A percentile compares a stretch with the other conserved stretches of the same genome.
Conservation (phyloP, 2,888 invertebrate genomes). For the Alloplasta piceator region DNA sequence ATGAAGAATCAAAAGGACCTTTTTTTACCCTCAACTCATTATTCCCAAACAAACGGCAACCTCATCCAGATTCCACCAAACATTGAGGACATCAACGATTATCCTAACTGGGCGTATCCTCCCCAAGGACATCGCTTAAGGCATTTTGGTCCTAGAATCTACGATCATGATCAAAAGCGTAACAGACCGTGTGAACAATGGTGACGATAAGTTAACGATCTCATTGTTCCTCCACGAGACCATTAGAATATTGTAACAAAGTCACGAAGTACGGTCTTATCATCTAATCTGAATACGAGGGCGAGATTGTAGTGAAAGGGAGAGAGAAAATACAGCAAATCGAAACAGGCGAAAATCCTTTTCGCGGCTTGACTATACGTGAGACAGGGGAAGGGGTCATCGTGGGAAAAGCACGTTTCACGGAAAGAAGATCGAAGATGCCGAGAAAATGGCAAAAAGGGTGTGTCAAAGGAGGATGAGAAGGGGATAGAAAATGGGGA, state of each 20-base stretch:
- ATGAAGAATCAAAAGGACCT: conserved; percentile 4
- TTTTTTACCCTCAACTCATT: not conserved
- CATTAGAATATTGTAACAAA: conserved; percentile 36
- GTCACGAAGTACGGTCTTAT: conserved; percentile 36
- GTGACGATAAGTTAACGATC: conserved; percentile 35
- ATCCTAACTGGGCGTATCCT: no score
- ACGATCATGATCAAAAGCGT: not conserved
- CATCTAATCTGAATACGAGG: conserved; percentile 35
- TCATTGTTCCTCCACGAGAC: conserved; percentile 34
- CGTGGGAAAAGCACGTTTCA: not conserved
- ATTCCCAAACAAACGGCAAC: no score
- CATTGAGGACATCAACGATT: no score
- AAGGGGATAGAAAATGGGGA: not conserved
- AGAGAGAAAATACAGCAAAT: conserved; percentile 41
- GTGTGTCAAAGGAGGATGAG: conserved; percentile 17
- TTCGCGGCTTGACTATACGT: not conserved
- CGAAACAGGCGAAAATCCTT: conserved; percentile 49
- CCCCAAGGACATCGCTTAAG: no score
- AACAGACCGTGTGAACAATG: conserved; percentile 17
- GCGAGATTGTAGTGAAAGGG: conserved; percentile 11
- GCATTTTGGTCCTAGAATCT: no score
- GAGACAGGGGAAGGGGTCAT: not conserved
- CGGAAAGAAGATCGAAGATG: conserved; percentile 1
- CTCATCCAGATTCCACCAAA: no score
- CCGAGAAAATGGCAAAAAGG: conserved; percentile 14